phyloP scores from a whole-genome alignment of 2,797 vertebrate genomes.

The Pitangus sulphuratus region DNA sequence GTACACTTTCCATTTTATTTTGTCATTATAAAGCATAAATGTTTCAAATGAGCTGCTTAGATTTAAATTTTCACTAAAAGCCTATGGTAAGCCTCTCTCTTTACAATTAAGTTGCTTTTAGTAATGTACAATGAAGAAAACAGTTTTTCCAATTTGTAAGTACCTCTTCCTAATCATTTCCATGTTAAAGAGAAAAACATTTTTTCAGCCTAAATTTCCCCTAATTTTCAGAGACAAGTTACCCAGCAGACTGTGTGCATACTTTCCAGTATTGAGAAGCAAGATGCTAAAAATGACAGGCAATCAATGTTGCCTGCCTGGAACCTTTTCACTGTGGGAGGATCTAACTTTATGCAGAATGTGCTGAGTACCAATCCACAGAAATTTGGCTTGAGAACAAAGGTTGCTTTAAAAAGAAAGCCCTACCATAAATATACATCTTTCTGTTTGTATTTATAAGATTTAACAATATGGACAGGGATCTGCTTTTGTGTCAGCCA shows the following conservation, averaged over 20 bases:
- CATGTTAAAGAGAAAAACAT: neutral
- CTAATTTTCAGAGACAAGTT: neutral
- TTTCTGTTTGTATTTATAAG: neutral
- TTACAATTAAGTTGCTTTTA: neutral
- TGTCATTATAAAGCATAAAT: neutral
- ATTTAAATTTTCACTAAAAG: neutral
- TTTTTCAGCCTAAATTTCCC: neutral
- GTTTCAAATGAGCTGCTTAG: neutral
- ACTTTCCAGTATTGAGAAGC: neutral
- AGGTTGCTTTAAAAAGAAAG: neutral
- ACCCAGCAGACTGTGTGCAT: neutral
- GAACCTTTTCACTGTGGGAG: neutral
- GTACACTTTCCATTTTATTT: neutral
- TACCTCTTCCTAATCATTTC: neutral
- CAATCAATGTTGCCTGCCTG: neutral
- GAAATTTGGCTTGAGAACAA: neutral
- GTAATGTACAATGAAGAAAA: neutral
- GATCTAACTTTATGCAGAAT: neutral
- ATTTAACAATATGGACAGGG: neutral
- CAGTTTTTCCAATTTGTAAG: neutral
- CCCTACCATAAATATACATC: neutral
- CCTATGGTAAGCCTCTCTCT: neutral
- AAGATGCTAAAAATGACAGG: neutral
- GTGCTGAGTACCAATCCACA: neutral
- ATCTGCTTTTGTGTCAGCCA: neutral